Conservation (phyloP, 2,797 vertebrate species). For the Chrosomus eos region DNA sequence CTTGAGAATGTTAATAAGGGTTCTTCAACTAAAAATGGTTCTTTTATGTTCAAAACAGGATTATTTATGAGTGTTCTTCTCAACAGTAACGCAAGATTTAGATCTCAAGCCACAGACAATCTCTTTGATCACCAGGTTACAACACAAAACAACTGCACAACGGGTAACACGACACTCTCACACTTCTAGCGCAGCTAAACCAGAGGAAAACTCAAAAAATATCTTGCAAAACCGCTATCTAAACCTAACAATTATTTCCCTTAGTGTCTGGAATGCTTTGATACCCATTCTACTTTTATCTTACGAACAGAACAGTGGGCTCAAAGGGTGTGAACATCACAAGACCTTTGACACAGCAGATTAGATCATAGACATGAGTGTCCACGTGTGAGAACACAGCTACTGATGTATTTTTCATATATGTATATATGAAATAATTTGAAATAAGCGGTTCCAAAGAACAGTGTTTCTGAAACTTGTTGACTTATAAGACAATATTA, state of each 20-base stretch:
- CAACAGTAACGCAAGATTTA: not conserved
- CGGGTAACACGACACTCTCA: conserved; percentile 5
- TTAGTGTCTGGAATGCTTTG: conserved; percentile 17
- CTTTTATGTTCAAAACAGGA: too few relatives aligned
- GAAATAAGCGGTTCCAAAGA: not conserved
- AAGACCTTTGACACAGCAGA: not conserved
- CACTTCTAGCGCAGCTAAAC: not conserved
- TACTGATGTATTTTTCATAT: not conserved
- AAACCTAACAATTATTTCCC: not conserved
- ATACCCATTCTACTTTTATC: conserved; percentile 9
- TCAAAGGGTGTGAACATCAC: conserved; percentile 1
- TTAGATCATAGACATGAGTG: conserved; percentile 1
- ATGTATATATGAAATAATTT: not conserved
- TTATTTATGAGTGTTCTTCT: not conserved
- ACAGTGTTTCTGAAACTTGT: too few relatives aligned
- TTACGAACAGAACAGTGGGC: not conserved
- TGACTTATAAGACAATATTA: not conserved
- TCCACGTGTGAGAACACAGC: conserved; percentile 10
- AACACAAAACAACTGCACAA: not conserved
- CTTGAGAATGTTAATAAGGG: not conserved
- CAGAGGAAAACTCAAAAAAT: not conserved
- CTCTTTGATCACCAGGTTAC: conserved; percentile 23
- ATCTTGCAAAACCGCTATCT: not conserved
- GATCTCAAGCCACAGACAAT: conserved; percentile 1
- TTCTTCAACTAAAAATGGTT: not conserved